Conservation (phyloP, 2,888 invertebrate species). For the Oscheius sp. region DNA sequence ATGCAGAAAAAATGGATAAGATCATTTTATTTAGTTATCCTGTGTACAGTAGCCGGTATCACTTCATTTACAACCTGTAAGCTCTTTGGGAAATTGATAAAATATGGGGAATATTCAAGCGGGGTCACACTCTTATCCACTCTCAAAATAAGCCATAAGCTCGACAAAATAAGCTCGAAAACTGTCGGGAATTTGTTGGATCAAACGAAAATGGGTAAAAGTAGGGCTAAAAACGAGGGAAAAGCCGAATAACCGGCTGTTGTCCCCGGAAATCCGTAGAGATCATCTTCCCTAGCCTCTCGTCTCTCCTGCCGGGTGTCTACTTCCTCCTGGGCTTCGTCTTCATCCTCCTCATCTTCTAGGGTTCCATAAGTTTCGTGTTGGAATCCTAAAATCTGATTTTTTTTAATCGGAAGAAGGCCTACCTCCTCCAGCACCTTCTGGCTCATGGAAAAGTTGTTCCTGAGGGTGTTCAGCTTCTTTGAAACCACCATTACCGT, state of each 20-base stretch:
- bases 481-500: conserved; percentile 41
- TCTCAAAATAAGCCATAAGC: too few relatives aligned
- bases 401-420: background rate
- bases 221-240: background rate
- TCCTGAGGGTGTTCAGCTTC: conserved; percentile 9
- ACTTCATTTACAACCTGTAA: background rate
- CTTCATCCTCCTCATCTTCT: conserved; percentile 15
- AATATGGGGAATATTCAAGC: background rate
- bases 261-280: too few relatives aligned
- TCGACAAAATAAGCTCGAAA: too few relatives aligned
- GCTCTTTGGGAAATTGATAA: conserved; percentile 22
- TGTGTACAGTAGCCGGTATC: background rate
- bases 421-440: conserved; percentile 29
- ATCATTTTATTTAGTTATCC: background rate
- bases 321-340: background rate
- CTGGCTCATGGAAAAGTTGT: background rate
- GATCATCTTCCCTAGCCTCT: too few relatives aligned
- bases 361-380: conserved; percentile 9
- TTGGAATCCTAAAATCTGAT: conserved; percentile 5
- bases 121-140: too few relatives aligned
- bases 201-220: too few relatives aligned
- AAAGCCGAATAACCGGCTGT: background rate
- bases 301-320: too few relatives aligned
- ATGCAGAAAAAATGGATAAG: background rate
- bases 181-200: too few relatives aligned